A percentile compares a stretch with the other conserved stretches of the same genome.
Evolutionary conservation across 2,113 vertebrate genomes (phyloP).

Genomic region (Lethenteron camtschaticum): DNA sequence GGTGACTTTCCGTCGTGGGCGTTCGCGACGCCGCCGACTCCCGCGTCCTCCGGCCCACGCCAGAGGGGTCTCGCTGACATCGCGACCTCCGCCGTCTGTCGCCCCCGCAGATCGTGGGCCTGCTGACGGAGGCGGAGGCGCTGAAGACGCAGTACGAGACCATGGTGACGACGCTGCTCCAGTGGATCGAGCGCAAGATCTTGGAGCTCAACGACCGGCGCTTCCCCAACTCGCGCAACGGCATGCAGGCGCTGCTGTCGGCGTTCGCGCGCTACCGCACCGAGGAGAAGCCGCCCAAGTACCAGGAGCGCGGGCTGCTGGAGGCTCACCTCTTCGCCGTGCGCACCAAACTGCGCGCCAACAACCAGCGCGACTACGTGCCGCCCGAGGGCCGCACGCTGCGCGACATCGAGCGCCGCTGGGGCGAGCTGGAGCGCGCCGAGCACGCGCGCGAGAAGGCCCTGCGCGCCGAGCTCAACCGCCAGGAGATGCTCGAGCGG

Average conservation of each 20-base stretch:
- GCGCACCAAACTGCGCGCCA: constrained; percentile 38
- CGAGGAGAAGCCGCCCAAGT: constrained; percentile 54
- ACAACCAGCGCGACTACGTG: constrained; percentile 41
- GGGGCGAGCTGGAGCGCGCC: constrained; percentile 36
- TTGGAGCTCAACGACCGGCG: constrained; percentile 29
- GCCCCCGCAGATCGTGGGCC: constrained; percentile 30
- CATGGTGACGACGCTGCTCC: constrained; percentile 41
- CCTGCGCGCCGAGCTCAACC: constrained; percentile 35
- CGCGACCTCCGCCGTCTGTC: too few relatives aligned
- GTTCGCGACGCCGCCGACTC: too few relatives aligned
- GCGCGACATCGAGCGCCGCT: constrained; percentile 41
- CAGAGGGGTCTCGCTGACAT: too few relatives aligned
- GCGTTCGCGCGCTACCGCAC: constrained; percentile 49
- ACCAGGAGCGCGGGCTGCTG: constrained; percentile 45
- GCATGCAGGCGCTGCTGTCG: constrained; percentile 37
- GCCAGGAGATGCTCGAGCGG: constrained; percentile 47
- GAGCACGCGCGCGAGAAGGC: constrained; percentile 27
- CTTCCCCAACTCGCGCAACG: constrained; percentile 48
- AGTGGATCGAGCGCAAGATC: constrained; percentile 46
- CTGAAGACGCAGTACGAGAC: constrained; percentile 36
- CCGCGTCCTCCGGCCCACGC: too few relatives aligned
- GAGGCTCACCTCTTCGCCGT: constrained; percentile 56
- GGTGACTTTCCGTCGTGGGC: too few relatives aligned
- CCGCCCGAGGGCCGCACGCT: constrained; percentile 26
- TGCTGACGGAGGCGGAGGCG: constrained; percentile 39